Base-by-base conservation (phyloP, 2,888 invertebrate genomes). In the Drosophila ezoana region DNA sequence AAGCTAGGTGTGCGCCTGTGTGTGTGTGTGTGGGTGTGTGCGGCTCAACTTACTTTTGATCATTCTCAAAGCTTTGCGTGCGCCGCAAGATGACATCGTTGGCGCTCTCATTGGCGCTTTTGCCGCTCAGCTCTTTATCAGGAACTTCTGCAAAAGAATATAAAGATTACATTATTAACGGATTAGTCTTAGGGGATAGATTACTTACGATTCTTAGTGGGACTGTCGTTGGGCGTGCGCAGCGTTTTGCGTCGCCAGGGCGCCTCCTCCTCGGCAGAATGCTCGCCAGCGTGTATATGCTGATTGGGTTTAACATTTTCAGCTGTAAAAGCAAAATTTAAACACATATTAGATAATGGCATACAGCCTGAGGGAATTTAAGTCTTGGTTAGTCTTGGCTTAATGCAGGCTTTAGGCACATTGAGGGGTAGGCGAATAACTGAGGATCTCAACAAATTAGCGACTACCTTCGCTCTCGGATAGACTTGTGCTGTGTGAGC, bases 61-160 rank as follows among this genome's bases (percentile, higher is more conserved):
- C 97, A 89, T 96, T 96, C 92, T 97, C 97, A 91, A 97, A 97
- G 93, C 97, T 97, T 91, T 96, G 96, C 47, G 97, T 96, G 91
- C 97, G 94, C 91, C 97, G 94, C 69, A 97, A 93, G 76, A 95
- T 94, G 72, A 95, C 95, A 91, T 96, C 96, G 73, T 89, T 85
- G 76, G 89, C 83, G 61, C 82, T 89, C 49, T 85, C 85, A 61
- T 68, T 76, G 53, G 70, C 79, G 48, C 74, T 79, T 72, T 89
- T 90, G 82, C 76, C 84, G 78, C 74, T 90, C 80, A 89, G 89
- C 89, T 92, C 92, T 92, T 93, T 93, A 90, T 94, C 94, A 93
- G 93, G 93, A 87, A 94, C 94, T 90, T 93, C 94, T 93, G 92
- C 54, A 92, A 92, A 37, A 14, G 14, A 14, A 11, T 3, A 23